Evolutionary conservation across 2,888 invertebrate genomes (phyloP), one percentile per base, ranked within the genome.

Genomic region (Drosophila emarginata): DNA sequence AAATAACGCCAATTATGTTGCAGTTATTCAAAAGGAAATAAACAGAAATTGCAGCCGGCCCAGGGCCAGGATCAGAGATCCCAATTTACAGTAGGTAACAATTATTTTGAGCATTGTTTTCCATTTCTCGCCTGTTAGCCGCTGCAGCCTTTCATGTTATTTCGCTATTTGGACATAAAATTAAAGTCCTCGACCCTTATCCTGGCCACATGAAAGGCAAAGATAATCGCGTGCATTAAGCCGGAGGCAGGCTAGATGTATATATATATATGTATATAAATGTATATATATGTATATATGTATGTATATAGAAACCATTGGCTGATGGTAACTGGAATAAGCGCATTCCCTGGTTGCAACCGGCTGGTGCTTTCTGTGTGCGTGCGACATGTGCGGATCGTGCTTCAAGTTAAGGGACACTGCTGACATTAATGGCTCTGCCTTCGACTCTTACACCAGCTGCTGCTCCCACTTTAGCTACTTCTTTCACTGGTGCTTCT

Each of bases 161-260:
- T 69, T 70, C 54, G 54, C 71, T 70, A 51, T 70, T 70, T 28
- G 59, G 50, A 23, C 63, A 63, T 40, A 32, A 63, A 58, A 59
- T 70, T 70, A 62, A 70, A 62, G 70, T 28, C 21, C 45, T 45
- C 60, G 54, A 54, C 54, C 45, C 53, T 15, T 40, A 32, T 50
- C n/a, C 56, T 51, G 23, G 26, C 60, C 37, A n/a, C 56, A 37
- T 39, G 6, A 12, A 50, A 64, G 69, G 54, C 70, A 18, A 32
- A 28, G 64, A 76, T 67, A 79, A 71, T 73, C 73, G 76, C 67
- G 69, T 70, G 66, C 70, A 62, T 64, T 53, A 67, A 56, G 64
- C 66, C 52, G n/a, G 14, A 23, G 52, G 28, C 37, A 36, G 32
- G 6, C 15, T 52, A 26, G 53, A 9, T 11, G 56, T 9, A 21